These are phyloP conservation scores for Leptinotarsa defecta DNA, from an alignment of 1,140 invertebrate genomes.

Conservation along the genomic window DNA sequence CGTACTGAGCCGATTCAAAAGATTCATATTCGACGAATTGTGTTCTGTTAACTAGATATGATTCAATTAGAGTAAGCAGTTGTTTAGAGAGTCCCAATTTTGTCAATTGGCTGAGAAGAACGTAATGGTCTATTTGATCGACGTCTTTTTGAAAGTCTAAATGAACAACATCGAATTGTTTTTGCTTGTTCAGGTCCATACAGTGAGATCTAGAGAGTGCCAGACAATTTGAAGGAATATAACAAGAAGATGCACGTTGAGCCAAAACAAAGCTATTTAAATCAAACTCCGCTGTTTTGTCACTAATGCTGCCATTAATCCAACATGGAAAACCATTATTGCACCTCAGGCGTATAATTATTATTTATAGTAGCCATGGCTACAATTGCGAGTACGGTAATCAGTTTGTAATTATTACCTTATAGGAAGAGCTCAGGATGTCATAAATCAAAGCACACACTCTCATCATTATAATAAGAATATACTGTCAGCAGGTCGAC, in stretches of 20 bases:
- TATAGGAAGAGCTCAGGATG: conserved; percentile 15
- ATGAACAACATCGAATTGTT: too few relatives aligned
- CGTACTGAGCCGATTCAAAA: too few relatives aligned
- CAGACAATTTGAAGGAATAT: background rate
- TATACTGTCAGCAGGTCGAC: background rate
- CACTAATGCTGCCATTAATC: background rate
- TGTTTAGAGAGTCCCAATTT: too few relatives aligned
- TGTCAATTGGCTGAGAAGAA: too few relatives aligned
- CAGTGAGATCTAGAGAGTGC: background rate
- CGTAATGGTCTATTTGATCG: too few relatives aligned
- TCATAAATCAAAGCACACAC: conserved; percentile 20
- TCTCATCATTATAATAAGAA: conserved; percentile 24
- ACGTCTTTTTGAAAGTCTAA: too few relatives aligned
- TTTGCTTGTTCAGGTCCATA: too few relatives aligned
- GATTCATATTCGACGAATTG: too few relatives aligned
- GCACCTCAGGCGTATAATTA: conserved; percentile 21
- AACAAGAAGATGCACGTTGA: too few relatives aligned
- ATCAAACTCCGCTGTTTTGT: background rate
- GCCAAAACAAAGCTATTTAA: background rate
- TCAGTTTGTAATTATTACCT: conserved; percentile 22
- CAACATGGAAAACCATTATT: conserved; percentile 15
- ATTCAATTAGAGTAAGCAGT: too few relatives aligned
- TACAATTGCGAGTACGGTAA: conserved; percentile 21
- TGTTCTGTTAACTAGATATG: too few relatives aligned
- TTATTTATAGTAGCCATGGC: conserved; percentile 18